Evolutionary conservation across 2,113 vertebrate species (phyloP).

Genomic region (Pyxicephalus adspersus): DNA sequence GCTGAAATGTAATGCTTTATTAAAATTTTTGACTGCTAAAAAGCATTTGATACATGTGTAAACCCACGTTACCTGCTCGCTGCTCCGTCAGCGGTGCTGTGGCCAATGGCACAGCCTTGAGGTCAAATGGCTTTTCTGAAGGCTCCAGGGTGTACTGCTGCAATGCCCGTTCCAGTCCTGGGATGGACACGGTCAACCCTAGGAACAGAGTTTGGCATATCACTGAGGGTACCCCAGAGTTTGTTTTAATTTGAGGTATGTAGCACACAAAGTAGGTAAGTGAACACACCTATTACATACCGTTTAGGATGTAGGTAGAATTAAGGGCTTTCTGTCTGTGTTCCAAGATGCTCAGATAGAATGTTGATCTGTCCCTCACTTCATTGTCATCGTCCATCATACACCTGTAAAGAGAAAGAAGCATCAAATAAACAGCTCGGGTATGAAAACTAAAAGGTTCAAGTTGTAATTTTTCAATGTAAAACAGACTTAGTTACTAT

Average conservation of each 20-base stretch:
- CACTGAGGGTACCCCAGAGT: too few relatives aligned
- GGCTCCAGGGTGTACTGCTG: slow-evolving; percentile 82
- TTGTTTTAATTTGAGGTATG: neutral
- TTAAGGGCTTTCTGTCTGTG: slow-evolving; percentile 81
- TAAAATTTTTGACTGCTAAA: too few relatives aligned
- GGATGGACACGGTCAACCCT: slow-evolving; percentile 79
- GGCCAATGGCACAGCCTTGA: slow-evolving; percentile 81
- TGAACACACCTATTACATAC: slow-evolving; percentile 58
- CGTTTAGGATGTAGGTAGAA: slow-evolving; percentile 80
- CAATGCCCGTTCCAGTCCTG: slow-evolving; percentile 78
- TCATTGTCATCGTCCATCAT: slow-evolving; percentile 84
- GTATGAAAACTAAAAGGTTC: neutral
- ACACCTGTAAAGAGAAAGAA: slow-evolving; percentile 64
- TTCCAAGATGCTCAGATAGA: slow-evolving; percentile 78
- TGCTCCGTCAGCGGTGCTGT: slow-evolving; percentile 72
- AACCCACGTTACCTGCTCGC: slow-evolving; percentile 69
- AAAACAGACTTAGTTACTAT: too few relatives aligned
- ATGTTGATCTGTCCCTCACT: slow-evolving; percentile 80
- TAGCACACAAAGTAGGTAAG: neutral
- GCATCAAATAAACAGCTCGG: neutral
- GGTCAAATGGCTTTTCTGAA: slow-evolving; percentile 79
- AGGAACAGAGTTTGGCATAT: slow-evolving; percentile 10
- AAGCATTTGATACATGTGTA: too few relatives aligned
- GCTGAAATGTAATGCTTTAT: too few relatives aligned
- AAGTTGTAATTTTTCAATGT: too few relatives aligned